Conservation (phyloP, 2,113 vertebrate genomes). For the Antigone vipio region DNA sequence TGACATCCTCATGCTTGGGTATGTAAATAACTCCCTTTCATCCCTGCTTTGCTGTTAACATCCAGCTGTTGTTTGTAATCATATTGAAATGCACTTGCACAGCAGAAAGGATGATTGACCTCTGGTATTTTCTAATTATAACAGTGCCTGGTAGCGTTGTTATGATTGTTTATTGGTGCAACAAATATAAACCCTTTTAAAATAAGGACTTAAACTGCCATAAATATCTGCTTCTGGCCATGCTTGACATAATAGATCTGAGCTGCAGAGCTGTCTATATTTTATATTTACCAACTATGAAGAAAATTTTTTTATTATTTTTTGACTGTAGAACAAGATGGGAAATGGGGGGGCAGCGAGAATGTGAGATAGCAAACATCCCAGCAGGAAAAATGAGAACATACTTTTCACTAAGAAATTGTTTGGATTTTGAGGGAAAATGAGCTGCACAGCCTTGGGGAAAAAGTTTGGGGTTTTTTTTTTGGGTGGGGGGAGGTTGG, state of each 20-base stretch:
- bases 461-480: background rate
- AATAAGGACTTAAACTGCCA: background rate
- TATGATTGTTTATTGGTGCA: constrained; percentile 10
- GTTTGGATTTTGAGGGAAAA: constrained; percentile 17
- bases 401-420: background rate
- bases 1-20: background rate
- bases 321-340: background rate
- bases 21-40: background rate
- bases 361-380: background rate
- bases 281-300: background rate
- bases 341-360: background rate
- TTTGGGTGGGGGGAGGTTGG: too few species aligned
- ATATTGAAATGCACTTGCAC: background rate
- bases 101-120: constrained; percentile 13
- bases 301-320: background rate
- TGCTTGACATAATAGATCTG: background rate
- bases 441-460: background rate
- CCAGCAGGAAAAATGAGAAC: too few species aligned
- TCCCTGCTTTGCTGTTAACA: background rate
- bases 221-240: background rate
- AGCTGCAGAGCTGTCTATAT: background rate
- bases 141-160: background rate
- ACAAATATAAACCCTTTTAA: constrained; percentile 9
- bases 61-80: constrained; percentile 39
- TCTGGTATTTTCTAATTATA: constrained; percentile 38